phyloP scores from a whole-genome alignment of 2,113 vertebrate species.

The Heterochromis multidens region DNA sequence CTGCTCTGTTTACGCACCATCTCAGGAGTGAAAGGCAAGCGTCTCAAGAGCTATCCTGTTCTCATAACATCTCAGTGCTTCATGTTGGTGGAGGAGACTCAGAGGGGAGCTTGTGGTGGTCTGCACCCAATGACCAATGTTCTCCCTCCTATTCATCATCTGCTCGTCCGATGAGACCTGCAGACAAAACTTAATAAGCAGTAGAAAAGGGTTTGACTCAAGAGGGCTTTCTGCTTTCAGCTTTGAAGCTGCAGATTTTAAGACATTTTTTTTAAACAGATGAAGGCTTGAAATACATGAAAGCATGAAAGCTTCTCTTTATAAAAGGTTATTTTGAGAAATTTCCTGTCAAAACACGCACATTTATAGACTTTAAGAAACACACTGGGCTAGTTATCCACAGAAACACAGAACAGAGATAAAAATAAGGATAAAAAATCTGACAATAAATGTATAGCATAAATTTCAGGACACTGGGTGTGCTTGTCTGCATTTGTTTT shows the following conservation, averaged over 20 bases:
- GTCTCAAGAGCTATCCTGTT: constrained; percentile 70
- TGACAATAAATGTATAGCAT: not conserved
- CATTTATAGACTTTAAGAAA: constrained; percentile 45
- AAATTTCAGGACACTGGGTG: not conserved
- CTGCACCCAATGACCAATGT: constrained; percentile 5
- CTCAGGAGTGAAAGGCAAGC: constrained; percentile 70
- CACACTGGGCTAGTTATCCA: not conserved
- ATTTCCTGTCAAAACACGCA: not conserved
- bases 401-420: constrained; percentile 1
- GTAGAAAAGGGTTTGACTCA: constrained; percentile 33
- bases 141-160: constrained; percentile 56
- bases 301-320: not conserved
- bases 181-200: constrained; percentile 46
- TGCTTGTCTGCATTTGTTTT: not conserved
- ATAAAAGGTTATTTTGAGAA: constrained; percentile 32
- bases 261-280: constrained; percentile 1
- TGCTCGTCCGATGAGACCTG: constrained; percentile 30
- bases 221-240: constrained; percentile 33
- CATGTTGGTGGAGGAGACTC: constrained; percentile 51
- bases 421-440: constrained; percentile 23
- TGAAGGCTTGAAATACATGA: constrained; percentile 9
- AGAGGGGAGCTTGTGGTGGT: constrained; percentile 52
- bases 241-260: constrained; percentile 17
- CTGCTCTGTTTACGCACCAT: constrained; percentile 73
- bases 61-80: constrained; percentile 63